Base-by-base conservation (phyloP, 1,140 invertebrate genomes). In the Dendroctonus valens region DNA sequence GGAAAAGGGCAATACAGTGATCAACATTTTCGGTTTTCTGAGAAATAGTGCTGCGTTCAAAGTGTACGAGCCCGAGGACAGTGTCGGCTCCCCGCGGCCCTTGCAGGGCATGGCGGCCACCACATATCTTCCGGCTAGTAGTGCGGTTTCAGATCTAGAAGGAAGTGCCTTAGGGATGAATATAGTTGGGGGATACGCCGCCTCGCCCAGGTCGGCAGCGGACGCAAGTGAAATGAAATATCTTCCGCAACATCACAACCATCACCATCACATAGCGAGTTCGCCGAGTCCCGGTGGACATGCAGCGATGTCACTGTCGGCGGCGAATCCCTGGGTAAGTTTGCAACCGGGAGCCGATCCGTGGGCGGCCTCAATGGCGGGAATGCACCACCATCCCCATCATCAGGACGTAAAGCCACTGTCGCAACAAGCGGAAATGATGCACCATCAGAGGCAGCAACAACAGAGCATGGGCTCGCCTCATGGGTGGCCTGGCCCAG, bases 191-290 rank as follows among this genome's bases (percentile, higher is more conserved):
- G 90, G 91, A 75, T 86, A 88, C 52, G 85, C 86, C 62, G 87
- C 87, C 74, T 91, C 90, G 81, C 89, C 90, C 77, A 84, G 90
- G 72, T 89, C 87, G 72, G 86, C 86, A 74, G 85, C 89, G 76
- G 86, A 91, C 83, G 89, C 89, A 72, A 88, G 87, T 73, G 94
- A 96, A 79, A 94, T 97, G 92, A 97, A 97, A 81, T 97, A 96
- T 80, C 88, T 93, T 84, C 88, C 91, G 61, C 90, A 91, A 77
- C 90, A 91, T 78, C 90, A 91, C 74, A 86, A 87, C 55, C 86
- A 87, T 48, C 87, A 89, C 70, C 89, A 91, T 75, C 87, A 90
- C 76, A 83, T 87, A 82, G 84, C 87, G 61, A 82, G 82, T 72
- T 80, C 85, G 76, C 81, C 88, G 51, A 84, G 81, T 85, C 91